Base-by-base conservation (phyloP, 1,140 invertebrate species). In the Arctopsyche grandis region DNA sequence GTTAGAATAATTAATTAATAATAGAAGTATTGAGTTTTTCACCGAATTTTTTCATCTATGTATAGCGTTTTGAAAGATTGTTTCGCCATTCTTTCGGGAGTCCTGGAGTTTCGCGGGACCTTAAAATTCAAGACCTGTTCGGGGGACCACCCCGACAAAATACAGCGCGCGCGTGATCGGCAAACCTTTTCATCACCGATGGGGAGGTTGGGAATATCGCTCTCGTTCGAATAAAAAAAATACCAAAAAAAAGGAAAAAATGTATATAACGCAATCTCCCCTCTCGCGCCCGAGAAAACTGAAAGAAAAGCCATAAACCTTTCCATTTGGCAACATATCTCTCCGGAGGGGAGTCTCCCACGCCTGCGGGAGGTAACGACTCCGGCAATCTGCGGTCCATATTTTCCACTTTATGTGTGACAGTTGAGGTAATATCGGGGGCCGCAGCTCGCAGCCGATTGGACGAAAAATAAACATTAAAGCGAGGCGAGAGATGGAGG, bases 401-500 rank as follows among this genome's bases (percentile, higher is more conserved):
- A 89, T 89, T 89, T 89, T 88, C 87, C 88, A 89, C 88, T 89
- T 89, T 89, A 89, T 89, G 87, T 89, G 88, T 89, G 88, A 89
- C 88, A 89, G 88, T 88, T 89, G 88, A 89, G 87, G 88, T 89
- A 89, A 89, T 89, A 89, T 89, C 87, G 87, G 87, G 87, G 85
- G 87, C 86, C 86, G 85, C 85, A 21, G 69, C 87, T 87, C 86
- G 84, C 86, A 86, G 86, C 86, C 88, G 87, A 89, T 89, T 89
- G 88, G 88, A 88, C 87, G 88, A 88, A 88, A 88, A 89, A 88
- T 88, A 88, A 85, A 88, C 88, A 88, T 89, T 89, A 89, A 88
- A 87, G 87, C 9, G n/a, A 14, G 70, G 21, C 14, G 19, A 22
- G 63, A 66, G 21, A 66, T 22, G 63, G 21, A 4, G 21, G 63